Conservation (phyloP, 2,888 invertebrate species). For the Invenusta paracnida region DNA sequence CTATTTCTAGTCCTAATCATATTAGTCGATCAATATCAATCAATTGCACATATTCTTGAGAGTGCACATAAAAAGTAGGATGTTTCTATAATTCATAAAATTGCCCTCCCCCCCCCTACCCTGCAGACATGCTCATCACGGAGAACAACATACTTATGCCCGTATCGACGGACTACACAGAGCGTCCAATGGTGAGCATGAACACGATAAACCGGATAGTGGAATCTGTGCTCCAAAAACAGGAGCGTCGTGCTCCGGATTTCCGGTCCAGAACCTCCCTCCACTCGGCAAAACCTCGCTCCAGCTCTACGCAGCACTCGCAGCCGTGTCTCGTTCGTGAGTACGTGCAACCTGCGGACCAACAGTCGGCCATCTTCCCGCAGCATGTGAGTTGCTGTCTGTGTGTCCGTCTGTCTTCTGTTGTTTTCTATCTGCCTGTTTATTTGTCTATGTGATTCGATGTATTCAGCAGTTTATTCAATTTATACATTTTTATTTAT, state of each 20-base stretch:
- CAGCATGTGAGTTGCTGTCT: too few relatives aligned
- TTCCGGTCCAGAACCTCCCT: not conserved
- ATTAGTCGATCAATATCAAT: too few relatives aligned
- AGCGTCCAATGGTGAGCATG: slow-evolving; percentile 34
- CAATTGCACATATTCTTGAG: too few relatives aligned
- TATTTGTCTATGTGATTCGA: too few relatives aligned
- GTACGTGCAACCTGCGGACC: not conserved
- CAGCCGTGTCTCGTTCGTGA: not conserved
- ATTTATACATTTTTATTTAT: too few relatives aligned
- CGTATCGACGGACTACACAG: slow-evolving; percentile 6
- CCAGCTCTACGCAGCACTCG: not conserved
- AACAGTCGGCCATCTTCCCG: too few relatives aligned
- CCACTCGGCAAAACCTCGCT: not conserved
- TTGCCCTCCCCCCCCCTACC: not conserved
- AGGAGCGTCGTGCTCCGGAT: not conserved
- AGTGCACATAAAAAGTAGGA: not conserved
- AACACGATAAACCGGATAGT: slow-evolving; percentile 34
- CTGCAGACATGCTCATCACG: slow-evolving; percentile 54
- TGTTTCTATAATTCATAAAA: not conserved
- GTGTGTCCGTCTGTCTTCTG: too few relatives aligned
- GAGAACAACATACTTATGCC: slow-evolving; percentile 34
- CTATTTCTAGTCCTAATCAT: too few relatives aligned
- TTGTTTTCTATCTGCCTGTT: too few relatives aligned
- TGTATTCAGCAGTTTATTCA: too few relatives aligned
- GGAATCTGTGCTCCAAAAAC: slow-evolving; percentile 32